These are phyloP conservation scores for Prosapia bicincta DNA, from an alignment of 2,888 invertebrate species.

Conservation along the genomic window DNA sequence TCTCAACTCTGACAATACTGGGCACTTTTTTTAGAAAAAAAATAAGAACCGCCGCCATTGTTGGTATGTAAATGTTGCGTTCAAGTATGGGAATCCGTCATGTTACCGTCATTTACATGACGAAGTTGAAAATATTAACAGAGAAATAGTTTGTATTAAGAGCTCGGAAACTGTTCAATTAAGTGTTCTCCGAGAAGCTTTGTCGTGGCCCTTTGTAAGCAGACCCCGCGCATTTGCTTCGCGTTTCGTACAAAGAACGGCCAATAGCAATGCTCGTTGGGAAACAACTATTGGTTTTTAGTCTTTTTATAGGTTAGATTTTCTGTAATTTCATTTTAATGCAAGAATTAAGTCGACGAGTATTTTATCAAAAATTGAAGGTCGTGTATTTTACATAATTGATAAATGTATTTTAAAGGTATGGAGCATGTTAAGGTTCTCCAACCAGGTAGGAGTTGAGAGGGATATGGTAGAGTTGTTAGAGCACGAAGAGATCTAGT, in stretches of 20 bases:
- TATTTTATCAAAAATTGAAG: no score
- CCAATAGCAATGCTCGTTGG: neutral
- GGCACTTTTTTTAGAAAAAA: constrained; percentile 16
- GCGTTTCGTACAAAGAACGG: neutral
- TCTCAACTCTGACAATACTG: constrained; percentile 12
- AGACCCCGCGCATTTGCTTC: no score
- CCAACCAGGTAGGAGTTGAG: no score
- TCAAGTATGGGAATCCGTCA: constrained; percentile 9
- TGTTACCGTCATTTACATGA: constrained; percentile 10
- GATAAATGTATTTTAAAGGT: no score
- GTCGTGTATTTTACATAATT: no score
- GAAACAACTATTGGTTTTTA: no score
- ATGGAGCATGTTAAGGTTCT: no score
- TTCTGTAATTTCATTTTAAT: no score
- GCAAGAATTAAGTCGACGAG: no score
- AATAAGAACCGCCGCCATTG: constrained; percentile 11
- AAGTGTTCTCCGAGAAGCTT: constrained; percentile 24
- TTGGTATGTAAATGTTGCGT: constrained; percentile 20
- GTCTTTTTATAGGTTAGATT: no score
- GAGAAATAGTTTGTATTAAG: neutral
- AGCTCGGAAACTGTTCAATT: constrained; percentile 23
- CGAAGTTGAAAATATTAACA: neutral
- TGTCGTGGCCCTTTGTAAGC: neutral
- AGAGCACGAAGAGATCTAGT: no score
- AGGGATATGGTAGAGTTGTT: no score